These are phyloP conservation scores for Rotaria macrura DNA, from an alignment of 2,888 invertebrate species.

Conservation along the genomic window DNA sequence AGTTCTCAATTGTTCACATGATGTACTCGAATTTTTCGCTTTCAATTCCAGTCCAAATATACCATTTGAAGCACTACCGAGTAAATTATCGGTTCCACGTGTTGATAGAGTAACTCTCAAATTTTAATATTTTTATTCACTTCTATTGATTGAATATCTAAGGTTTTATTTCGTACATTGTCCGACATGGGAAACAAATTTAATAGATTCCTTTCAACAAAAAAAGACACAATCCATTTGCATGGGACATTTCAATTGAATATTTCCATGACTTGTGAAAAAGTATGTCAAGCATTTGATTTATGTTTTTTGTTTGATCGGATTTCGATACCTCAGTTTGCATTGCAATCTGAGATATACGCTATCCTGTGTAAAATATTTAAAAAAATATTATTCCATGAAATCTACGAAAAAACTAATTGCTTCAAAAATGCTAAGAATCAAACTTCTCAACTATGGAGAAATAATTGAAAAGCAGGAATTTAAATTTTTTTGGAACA, in stretches of 20 bases:
- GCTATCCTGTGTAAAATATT: too few relatives aligned
- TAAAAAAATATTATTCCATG: too few relatives aligned
- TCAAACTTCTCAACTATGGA: too few relatives aligned
- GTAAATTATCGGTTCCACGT: background rate
- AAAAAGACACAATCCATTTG: background rate
- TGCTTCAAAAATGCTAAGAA: too few relatives aligned
- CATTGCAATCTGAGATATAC: too few relatives aligned
- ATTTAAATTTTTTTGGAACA: too few relatives aligned
- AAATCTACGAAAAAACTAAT: too few relatives aligned
- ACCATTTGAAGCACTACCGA: background rate
- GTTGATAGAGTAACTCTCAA: background rate
- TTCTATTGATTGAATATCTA: too few relatives aligned
- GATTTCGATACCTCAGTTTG: too few relatives aligned
- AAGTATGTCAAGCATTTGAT: background rate
- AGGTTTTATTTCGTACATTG: background rate
- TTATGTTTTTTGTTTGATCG: too few relatives aligned
- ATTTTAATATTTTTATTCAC: too few relatives aligned
- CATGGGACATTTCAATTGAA: slow-evolving; percentile 5
- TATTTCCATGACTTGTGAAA: background rate
- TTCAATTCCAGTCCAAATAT: background rate
- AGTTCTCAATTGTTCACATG: slow-evolving; percentile 18
- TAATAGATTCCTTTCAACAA: background rate
- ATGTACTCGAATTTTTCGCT: background rate
- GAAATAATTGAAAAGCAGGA: too few relatives aligned
- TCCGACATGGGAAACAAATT: background rate